phyloP scores from a whole-genome alignment of 1,140 invertebrate genomes.

The Drosophila sturtevanti region DNA sequence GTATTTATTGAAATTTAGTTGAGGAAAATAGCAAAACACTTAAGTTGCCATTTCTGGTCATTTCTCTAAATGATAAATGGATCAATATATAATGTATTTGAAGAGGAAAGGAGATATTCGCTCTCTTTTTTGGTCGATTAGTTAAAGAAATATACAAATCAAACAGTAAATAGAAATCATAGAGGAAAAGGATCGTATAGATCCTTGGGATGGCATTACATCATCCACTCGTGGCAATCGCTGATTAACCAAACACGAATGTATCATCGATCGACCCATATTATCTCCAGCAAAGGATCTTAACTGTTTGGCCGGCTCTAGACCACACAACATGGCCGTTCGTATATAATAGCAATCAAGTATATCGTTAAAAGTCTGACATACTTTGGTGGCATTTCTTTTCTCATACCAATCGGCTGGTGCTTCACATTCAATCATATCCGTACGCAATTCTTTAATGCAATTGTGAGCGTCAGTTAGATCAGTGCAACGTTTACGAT shows the following conservation, averaged over 20 bases:
- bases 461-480: slow-evolving; percentile 58
- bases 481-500: slow-evolving; percentile 51
- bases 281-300: slow-evolving; percentile 65
- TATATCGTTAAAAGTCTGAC: slow-evolving; percentile 63
- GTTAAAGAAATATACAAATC: slow-evolving; percentile 3
- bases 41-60: slow-evolving; percentile 53
- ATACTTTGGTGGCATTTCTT: slow-evolving; percentile 47
- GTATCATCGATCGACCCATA: slow-evolving; percentile 54
- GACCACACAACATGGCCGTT: slow-evolving; percentile 68
- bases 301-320: slow-evolving; percentile 56
- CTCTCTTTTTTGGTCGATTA: neutral
- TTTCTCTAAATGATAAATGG: slow-evolving; percentile 10
- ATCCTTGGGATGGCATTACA: slow-evolving; percentile 47
- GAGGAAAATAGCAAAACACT: slow-evolving; percentile 69
- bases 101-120: slow-evolving; percentile 28
- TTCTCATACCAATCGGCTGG: slow-evolving; percentile 77
- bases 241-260: slow-evolving; percentile 39
- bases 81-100: slow-evolving; percentile 9
- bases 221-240: slow-evolving; percentile 48
- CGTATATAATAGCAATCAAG: slow-evolving; percentile 72
- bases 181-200: too few relatives aligned
- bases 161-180: neutral
- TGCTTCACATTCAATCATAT: slow-evolving; percentile 77
- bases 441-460: slow-evolving; percentile 65
- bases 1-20: slow-evolving; percentile 79